phyloP scores from a whole-genome alignment of 2,797 vertebrate species.

The Lophius americanus region DNA sequence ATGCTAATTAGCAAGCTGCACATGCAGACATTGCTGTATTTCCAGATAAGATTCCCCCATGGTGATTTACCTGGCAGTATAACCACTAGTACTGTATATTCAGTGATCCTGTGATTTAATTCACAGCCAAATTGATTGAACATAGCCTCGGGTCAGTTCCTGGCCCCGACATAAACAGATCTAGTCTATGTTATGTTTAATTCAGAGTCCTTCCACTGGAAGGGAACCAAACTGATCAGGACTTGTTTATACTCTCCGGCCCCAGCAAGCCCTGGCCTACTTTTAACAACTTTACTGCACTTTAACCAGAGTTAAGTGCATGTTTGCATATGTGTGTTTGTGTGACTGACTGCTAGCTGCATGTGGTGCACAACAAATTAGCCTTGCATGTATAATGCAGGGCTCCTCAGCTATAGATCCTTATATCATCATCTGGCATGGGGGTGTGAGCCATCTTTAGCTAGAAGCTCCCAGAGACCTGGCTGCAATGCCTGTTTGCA shows the following conservation, averaged over 20 bases:
- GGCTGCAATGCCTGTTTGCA: slow-evolving; percentile 3
- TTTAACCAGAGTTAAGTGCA: slow-evolving; percentile 63
- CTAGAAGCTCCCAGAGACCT: slow-evolving; percentile 35
- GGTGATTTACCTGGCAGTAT: slow-evolving; percentile 60
- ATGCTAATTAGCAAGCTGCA: slow-evolving; percentile 59
- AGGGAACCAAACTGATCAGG: slow-evolving; percentile 70
- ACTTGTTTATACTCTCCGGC: slow-evolving; percentile 72
- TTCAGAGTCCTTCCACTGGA: slow-evolving; percentile 70
- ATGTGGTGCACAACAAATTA: slow-evolving; percentile 48
- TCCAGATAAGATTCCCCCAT: slow-evolving; percentile 50
- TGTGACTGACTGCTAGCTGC: slow-evolving; percentile 19
- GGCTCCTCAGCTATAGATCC: slow-evolving; percentile 55
- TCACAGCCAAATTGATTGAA: slow-evolving; percentile 71
- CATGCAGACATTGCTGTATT: slow-evolving; percentile 57
- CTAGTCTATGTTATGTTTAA: slow-evolving; percentile 71
- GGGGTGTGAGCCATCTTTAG: slow-evolving; percentile 43
- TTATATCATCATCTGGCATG: slow-evolving; percentile 39
- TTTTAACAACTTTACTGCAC: slow-evolving; percentile 64
- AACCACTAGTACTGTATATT: slow-evolving; percentile 47
- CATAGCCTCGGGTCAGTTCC: slow-evolving; percentile 65
- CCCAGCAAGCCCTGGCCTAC: slow-evolving; percentile 72
- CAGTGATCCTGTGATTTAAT: slow-evolving; percentile 70
- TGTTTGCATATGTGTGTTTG: slow-evolving; percentile 26
- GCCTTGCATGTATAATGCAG: slow-evolving; percentile 72
- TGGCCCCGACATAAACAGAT: slow-evolving; percentile 69